Evolutionary conservation across 2,113 vertebrate species (phyloP), one percentile per base, ranked within the genome.

Genomic region (Engraulis encrasicolus): DNA sequence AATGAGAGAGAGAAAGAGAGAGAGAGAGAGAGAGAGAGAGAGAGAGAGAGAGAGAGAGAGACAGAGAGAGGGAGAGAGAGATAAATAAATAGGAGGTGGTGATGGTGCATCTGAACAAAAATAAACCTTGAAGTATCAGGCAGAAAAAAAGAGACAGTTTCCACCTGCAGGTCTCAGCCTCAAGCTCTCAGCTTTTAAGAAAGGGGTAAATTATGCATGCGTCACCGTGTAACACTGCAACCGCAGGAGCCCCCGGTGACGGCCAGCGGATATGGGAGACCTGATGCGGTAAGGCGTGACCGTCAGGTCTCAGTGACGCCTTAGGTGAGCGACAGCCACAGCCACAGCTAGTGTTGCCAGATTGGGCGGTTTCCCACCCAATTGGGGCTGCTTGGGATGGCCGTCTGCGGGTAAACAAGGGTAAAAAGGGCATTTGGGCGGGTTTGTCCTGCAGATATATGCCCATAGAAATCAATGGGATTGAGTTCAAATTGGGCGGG

Each of bases 201-300:
- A 31, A 40, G 19, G 58, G 34, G 80, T 87, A 36, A 50, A 82
- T 85, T 84, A 87, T 85, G 38, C 84, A 86, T 87, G n/a, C 31
- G 5, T 38, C 40, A 27, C 37, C 71, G 71, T 50, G 34, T 37
- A 37, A 58, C 34, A 14, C 15, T 34, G 17, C 50, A 20, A 38
- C 45, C 52, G n/a, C 38, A 49, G 54, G 11, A 20, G n/a, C 12
- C 45, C 36, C 50, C 15, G 23, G 37, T 50, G 27, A 38, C 19
- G 23, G 58, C 23, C 6, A 66, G 23, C 7, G 58, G 58, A 66
- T 7, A 31, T 27, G 14, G 58, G 58, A 7, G 23, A 66, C 58
- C 58, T 31, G 58, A 14, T 66, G 58, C 58, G 15, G 23, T 66
- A 27, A 66, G 58, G 58, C 58, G 23, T 66, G 58, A 66, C 58